Conservation (phyloP, 2,113 vertebrate genomes). For the Tonatia bakeri region DNA sequence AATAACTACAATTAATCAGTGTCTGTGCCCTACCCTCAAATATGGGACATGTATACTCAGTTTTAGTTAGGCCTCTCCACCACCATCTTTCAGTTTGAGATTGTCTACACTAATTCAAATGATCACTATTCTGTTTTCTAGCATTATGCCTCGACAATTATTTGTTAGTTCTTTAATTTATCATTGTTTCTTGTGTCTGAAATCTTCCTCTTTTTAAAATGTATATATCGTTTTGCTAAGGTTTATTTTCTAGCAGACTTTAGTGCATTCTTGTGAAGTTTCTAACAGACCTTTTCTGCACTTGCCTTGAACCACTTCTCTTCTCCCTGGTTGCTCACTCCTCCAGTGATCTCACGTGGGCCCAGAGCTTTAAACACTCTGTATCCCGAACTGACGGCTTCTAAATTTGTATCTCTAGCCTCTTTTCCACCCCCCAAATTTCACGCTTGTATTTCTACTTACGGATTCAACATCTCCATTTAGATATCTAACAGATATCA, state of each 20-base stretch:
- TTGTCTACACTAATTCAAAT: background rate
- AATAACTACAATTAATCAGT: background rate
- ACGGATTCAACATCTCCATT: background rate
- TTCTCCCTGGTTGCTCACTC: background rate
- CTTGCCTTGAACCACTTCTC: background rate
- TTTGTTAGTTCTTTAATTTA: background rate
- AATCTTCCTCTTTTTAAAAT: background rate
- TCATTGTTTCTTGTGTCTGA: background rate
- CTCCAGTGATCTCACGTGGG: background rate
- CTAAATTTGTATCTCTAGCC: background rate
- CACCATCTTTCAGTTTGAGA: background rate
- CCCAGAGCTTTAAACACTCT: background rate
- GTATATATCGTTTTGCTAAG: background rate
- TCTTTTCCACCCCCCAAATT: background rate
- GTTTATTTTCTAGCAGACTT: background rate
- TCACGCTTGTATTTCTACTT: background rate
- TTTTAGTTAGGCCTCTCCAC: background rate
- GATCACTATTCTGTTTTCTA: background rate
- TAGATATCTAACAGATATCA: background rate
- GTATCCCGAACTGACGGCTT: background rate
- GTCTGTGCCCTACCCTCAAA: background rate
- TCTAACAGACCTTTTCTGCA: background rate
- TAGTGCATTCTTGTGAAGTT: background rate
- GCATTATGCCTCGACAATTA: background rate
- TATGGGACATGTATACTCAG: background rate